Base-by-base conservation (phyloP, 2,888 invertebrate species). In the Aporophyla nigra region DNA sequence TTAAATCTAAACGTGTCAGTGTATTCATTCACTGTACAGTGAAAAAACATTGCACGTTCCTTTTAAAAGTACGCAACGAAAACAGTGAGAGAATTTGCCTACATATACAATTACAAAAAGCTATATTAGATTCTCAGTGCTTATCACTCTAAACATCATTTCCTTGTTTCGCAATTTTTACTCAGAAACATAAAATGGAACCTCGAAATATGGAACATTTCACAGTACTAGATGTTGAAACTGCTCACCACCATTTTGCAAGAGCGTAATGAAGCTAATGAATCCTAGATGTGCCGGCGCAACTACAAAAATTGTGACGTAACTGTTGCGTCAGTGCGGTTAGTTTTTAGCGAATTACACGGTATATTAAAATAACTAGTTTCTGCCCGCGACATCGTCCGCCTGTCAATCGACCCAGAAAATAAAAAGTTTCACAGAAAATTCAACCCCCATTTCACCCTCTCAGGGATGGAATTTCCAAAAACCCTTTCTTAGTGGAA, bases 231-330 rank as follows among this genome's bases (percentile, higher is more conserved):
- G 69, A 87, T 93, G 91, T 92, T 89, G 93, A 91, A 94, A 94
- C 89, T 87, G 88, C 85, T 90, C 90, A 89, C 88, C 88, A 87
- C 88, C 83, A 87, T 93, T 92, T 91, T 89, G 93, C 92, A 93
- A 93, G 80, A 79, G 86, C 78, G 87, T 92, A 94, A 93, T 93
- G 92, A 90, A 93, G 88, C 92, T 94, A 94, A 94, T 94, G 93
- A 94, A 93, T 89, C 89, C 86, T 86, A 88, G 87, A 87, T 79
- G 86, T 81, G 83, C 77, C 43, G 46, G 88, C 86, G 88, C 90
- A 81, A 80, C 89, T 91, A 91, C 92, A 93, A 93, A 93, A 92
- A 91, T 53, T 91, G 89, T 93, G 93, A 93, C 88, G 92, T 91
- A 94, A 94, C 87, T 49, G 77, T 93, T 90, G 88, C 86, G 89